These are phyloP conservation scores for Nicator chloris DNA, from an alignment of 2,113 vertebrate genomes.

Conservation along the genomic window DNA sequence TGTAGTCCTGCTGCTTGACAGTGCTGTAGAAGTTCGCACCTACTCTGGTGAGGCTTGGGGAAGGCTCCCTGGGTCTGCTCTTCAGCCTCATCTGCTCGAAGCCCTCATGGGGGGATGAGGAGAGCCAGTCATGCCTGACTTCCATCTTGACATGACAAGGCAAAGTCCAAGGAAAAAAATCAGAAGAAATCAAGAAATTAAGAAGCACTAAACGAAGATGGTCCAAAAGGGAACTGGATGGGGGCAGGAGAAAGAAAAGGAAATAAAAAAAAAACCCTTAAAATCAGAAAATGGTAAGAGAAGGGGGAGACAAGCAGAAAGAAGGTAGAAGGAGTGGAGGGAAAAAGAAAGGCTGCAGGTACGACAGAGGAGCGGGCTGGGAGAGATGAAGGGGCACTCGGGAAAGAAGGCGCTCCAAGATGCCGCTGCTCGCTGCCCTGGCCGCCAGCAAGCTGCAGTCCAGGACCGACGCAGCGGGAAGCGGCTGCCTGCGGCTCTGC, in stretches of 20 bases:
- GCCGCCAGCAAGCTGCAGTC: background rate
- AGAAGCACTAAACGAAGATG: background rate
- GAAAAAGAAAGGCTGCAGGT: background rate
- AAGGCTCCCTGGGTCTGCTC: constrained; percentile 70
- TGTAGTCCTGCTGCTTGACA: constrained; percentile 91
- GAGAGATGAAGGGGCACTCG: background rate
- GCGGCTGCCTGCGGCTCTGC: background rate
- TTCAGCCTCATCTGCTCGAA: constrained; percentile 80
- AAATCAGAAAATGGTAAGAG: background rate
- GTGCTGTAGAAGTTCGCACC: constrained; percentile 81
- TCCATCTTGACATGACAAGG: constrained; percentile 79
- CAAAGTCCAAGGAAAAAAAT: constrained; percentile 45
- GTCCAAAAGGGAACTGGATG: background rate
- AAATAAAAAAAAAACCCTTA: background rate
- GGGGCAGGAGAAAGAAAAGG: background rate
- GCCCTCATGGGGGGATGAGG: constrained; percentile 71
- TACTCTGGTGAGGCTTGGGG: constrained; percentile 73
- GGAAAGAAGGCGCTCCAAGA: background rate
- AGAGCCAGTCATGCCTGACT: constrained; percentile 78
- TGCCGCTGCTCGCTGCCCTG: constrained; percentile 3
- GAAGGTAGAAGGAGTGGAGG: background rate
- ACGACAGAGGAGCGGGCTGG: background rate
- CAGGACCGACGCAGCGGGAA: background rate
- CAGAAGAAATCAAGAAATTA: background rate
- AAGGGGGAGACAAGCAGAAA: background rate